Conservation (phyloP, 2,113 vertebrate genomes). For the Mobula birostris region DNA sequence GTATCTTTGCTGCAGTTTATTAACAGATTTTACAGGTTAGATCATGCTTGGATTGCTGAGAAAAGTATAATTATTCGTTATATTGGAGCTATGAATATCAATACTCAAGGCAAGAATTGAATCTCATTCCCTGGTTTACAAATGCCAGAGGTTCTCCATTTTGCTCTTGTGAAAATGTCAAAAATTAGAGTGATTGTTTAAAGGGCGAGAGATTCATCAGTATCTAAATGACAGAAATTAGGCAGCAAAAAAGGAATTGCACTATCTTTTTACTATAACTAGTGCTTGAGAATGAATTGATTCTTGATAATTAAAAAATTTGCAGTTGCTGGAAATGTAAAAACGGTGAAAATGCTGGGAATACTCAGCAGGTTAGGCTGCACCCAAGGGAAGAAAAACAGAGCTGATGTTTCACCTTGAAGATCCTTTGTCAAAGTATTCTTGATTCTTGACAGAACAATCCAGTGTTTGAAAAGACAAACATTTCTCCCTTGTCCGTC, state of each 20-base stretch:
- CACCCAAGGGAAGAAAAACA: too few species aligned
- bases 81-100: constrained; percentile 26
- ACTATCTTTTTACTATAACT: background rate
- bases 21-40: constrained; percentile 10
- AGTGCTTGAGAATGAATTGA: background rate
- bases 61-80: constrained; percentile 6
- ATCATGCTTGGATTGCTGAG: background rate
- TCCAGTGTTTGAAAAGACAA: too few species aligned
- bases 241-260: background rate
- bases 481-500: too few species aligned
- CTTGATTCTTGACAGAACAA: too few species aligned
- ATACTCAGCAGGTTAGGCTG: too few species aligned
- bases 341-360: too few species aligned
- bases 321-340: background rate
- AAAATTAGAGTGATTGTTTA: constrained; percentile 18
- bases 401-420: too few species aligned
- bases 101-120: background rate
- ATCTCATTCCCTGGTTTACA: background rate
- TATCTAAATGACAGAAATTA: constrained; percentile 10
- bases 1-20: background rate
- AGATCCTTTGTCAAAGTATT: too few species aligned
- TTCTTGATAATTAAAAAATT: background rate
- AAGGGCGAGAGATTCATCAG: background rate
- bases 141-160: background rate
- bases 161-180: background rate